Conservation (phyloP, 2,797 vertebrate species). For the Takifugu rubripes region DNA sequence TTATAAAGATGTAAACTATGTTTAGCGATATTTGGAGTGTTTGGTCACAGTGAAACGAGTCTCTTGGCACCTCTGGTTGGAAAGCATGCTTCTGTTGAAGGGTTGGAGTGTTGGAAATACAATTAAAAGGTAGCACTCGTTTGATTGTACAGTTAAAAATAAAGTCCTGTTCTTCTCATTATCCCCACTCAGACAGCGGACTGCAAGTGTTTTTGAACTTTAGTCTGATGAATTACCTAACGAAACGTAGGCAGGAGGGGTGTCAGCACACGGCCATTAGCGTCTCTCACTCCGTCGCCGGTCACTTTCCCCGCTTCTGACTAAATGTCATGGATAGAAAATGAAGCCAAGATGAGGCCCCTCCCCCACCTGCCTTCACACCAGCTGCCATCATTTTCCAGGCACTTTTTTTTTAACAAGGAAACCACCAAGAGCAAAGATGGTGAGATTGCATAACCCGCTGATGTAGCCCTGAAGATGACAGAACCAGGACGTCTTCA, state of each 20-base stretch:
- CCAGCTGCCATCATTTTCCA: constrained; percentile 33
- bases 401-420: constrained; percentile 48
- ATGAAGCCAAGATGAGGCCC: constrained; percentile 3
- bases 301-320: constrained; percentile 3
- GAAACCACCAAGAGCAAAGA: constrained; percentile 46
- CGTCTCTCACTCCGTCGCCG: constrained; percentile 17
- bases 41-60: constrained; percentile 23
- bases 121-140: too few species aligned
- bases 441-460: constrained; percentile 7
- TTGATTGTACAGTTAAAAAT: background rate
- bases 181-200: too few species aligned
- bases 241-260: constrained; percentile 12
- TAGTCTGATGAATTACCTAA: constrained; percentile 14
- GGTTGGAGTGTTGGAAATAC: background rate
- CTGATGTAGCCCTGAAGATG: background rate
- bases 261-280: constrained; percentile 27
- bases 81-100: constrained; percentile 20
- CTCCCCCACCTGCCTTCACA: constrained; percentile 27
- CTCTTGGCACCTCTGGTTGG: constrained; percentile 16
- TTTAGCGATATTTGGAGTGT: constrained; percentile 15
- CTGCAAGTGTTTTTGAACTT: too few species aligned
- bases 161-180: background rate
- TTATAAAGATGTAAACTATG: too few species aligned
- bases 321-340: constrained; percentile 52
- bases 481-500: background rate